Base-by-base conservation (phyloP, 2,113 vertebrate species). In the Hydrolagus affinis region DNA sequence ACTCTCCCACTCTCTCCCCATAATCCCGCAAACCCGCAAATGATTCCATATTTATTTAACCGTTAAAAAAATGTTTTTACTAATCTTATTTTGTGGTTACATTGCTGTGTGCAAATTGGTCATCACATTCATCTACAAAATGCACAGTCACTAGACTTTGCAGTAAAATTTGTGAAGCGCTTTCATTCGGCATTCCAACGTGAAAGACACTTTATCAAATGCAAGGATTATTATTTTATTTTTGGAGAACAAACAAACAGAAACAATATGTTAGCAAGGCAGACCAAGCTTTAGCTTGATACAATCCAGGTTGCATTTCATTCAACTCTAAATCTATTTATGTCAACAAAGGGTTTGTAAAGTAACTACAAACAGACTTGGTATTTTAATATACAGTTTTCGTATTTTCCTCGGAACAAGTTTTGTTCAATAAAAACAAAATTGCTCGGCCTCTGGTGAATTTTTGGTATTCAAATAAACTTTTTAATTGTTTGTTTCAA, bases 281-380 rank as follows among this genome's bases (percentile, higher is more conserved):
- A 44, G 44, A 3, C 66, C 66, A 60, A 83, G 66, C 28, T 68
- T 8, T 83, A 68, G 62, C 64, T 83, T 10, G 78, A 60, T 44
- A 44, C 44, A 10, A 83, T 17, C 60, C 78, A 83, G 14, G 23
- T 57, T 60, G 78, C 32, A 32, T 66, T 83, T 83, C 15, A 68
- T 66, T 83, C 78, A 83, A 83, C 64, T 62, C n/a, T 83, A 66
- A 68, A 83, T 62, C 66, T 60, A 83, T 68, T 64, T 32, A 30
- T 83, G 78, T 64, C 62, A 66, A 62, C 12, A 83, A 68, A 32
- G 60, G 25, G 62, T 10, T 83, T 83, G 25, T 11, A 83, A 66
- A 32, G 14, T 83, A 83, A 83, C 59, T 83, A 83, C 66, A 25
- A 83, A 83, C 78, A 83, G 77, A 83, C 78, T 68, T 83, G 66